Conservation (phyloP, 2,113 vertebrate genomes). For the Ptychochromis oligacanthus region DNA sequence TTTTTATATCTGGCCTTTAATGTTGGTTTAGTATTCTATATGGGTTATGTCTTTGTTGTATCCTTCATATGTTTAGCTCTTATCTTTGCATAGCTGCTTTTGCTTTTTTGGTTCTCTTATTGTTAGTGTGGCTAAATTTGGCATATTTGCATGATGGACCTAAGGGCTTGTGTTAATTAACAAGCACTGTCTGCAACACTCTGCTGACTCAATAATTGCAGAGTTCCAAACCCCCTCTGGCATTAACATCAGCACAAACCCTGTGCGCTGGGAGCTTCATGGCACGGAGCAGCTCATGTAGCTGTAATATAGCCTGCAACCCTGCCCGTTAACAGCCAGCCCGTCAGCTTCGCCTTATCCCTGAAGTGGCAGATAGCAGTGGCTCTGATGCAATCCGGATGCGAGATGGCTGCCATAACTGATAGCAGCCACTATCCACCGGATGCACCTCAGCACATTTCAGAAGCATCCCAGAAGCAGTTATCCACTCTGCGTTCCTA, state of each 20-base stretch:
- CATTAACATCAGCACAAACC: too few relatives aligned
- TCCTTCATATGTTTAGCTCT: background rate
- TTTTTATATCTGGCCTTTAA: background rate
- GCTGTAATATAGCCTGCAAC: accelerated
- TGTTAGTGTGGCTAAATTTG: too few relatives aligned
- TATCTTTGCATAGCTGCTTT: background rate
- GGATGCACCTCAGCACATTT: background rate
- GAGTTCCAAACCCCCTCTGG: too few relatives aligned
- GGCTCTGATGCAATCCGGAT: background rate
- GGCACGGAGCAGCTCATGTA: background rate
- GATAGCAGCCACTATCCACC: background rate
- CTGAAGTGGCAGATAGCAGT: too few relatives aligned
- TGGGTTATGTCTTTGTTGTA: background rate
- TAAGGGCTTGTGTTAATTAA: too few relatives aligned
- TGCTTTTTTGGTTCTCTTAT: background rate
- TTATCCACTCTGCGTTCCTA: background rate
- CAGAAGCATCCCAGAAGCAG: background rate
- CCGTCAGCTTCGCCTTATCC: background rate
- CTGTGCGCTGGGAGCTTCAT: too few relatives aligned
- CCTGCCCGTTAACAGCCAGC: background rate
- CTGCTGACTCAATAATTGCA: too few relatives aligned
- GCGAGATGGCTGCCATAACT: background rate
- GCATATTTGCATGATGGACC: too few relatives aligned
- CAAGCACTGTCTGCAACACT: too few relatives aligned
- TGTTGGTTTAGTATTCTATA: background rate